Evolutionary conservation across 2,888 invertebrate species (phyloP).

Genomic region (Eupithecia exiguata): DNA sequence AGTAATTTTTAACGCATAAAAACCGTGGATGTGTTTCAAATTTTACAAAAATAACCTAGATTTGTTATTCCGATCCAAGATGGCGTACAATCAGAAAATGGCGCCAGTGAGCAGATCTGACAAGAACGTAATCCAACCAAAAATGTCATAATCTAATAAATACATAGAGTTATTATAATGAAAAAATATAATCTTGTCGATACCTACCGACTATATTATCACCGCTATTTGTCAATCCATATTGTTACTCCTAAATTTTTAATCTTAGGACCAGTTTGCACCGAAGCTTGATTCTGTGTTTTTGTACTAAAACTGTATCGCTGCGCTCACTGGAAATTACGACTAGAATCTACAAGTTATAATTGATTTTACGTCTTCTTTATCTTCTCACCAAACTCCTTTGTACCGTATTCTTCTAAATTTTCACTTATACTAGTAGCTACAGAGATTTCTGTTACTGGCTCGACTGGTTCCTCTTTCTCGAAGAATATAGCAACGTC

Average conservation of each 20-base stretch:
- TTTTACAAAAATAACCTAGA: slow-evolving; percentile 23
- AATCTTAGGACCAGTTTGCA: not conserved
- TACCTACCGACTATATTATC: not conserved
- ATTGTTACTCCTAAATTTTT: not conserved
- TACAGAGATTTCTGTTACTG: slow-evolving; percentile 78
- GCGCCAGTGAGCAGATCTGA: slow-evolving; percentile 54
- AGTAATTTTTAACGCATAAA: slow-evolving; percentile 31
- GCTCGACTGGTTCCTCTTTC: slow-evolving; percentile 52
- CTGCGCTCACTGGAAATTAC: slow-evolving; percentile 52
- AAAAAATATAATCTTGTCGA: not conserved
- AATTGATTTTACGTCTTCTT: slow-evolving; percentile 55
- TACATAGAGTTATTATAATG: no score
- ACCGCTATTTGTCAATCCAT: slow-evolving; percentile 2
- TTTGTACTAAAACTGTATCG: not conserved
- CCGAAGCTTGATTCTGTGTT: not conserved
- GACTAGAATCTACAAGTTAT: slow-evolving; percentile 57
- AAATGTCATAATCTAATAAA: not conserved
- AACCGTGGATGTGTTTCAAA: slow-evolving; percentile 40
- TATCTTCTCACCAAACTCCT: slow-evolving; percentile 65
- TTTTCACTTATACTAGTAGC: slow-evolving; percentile 77
- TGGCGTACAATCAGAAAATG: slow-evolving; percentile 57
- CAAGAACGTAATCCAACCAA: not conserved
- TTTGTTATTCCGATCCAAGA: slow-evolving; percentile 31
- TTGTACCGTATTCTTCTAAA: slow-evolving; percentile 48
- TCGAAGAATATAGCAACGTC: slow-evolving; percentile 85